Percentiles rank a stretch among this genome's conserved stretches.
Evolutionary conservation across 2,797 vertebrate species (phyloP).

Genomic region (Gymnothorax javanicus): DNA sequence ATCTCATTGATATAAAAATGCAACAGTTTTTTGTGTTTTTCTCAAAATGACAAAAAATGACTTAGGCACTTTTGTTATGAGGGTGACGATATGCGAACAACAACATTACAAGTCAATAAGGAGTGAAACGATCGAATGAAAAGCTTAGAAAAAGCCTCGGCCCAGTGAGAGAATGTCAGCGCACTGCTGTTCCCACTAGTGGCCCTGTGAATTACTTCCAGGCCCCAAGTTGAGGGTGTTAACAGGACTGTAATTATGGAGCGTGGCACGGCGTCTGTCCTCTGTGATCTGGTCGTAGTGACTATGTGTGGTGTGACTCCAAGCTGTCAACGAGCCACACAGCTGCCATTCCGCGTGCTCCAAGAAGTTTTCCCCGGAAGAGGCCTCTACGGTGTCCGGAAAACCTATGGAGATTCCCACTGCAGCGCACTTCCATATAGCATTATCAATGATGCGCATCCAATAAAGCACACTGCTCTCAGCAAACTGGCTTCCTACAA

Average conservation of each 20-base stretch:
- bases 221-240: slow-evolving; percentile 29
- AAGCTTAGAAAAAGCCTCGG: background rate
- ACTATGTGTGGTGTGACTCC: background rate
- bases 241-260: slow-evolving; percentile 47
- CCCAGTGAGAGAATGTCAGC: background rate
- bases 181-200: background rate
- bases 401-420: background rate
- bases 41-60: background rate
- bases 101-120: background rate
- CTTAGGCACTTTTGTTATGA: too few relatives aligned
- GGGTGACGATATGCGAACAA: background rate
- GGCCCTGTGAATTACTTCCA: slow-evolving; percentile 32
- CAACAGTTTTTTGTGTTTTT: background rate
- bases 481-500: background rate
- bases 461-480: background rate
- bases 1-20: too few relatives aligned
- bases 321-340: background rate
- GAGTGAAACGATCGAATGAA: too few relatives aligned
- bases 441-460: background rate
- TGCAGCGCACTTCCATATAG: background rate
- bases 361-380: background rate
- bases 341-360: background rate
- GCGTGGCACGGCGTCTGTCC: slow-evolving; percentile 31
- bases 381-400: background rate
- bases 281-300: background rate